Percentiles rank a stretch among this genome's conserved stretches.
These are phyloP conservation scores for Molanna angustata DNA, from an alignment of 2,888 invertebrate species.

Conservation along the genomic window DNA sequence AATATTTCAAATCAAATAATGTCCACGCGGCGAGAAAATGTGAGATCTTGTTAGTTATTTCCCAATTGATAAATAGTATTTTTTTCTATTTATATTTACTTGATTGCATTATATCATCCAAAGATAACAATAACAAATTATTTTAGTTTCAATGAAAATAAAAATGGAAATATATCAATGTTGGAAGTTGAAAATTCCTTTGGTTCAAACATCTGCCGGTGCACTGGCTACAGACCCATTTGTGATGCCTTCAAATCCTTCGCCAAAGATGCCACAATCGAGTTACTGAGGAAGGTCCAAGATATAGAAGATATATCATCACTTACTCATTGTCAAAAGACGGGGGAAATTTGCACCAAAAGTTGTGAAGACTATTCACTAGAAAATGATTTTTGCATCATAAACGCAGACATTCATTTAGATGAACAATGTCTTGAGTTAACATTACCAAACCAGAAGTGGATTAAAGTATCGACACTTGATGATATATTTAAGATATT, in stretches of 20 bases:
- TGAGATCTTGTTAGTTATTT: no score
- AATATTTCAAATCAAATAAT: no score
- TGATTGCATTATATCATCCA: no score
- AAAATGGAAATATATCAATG: no score
- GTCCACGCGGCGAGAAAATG: no score
- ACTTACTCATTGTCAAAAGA: constrained; percentile 35
- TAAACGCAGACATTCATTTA: constrained; percentile 34
- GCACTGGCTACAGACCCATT: constrained; percentile 78
- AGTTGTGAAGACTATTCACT: constrained; percentile 40
- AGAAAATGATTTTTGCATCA: constrained; percentile 40
- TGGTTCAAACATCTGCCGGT: constrained; percentile 75
- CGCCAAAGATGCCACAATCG: constrained; percentile 57
- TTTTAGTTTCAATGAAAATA: no score
- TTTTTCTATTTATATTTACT: not conserved
- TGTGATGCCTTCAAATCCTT: constrained; percentile 77
- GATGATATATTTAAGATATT: constrained; percentile 35
- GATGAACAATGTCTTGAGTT: constrained; percentile 40
- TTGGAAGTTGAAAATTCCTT: constrained; percentile 72
- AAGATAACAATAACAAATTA: no score
- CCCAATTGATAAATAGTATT: not conserved
- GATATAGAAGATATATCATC: constrained; percentile 49
- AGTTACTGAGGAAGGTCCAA: constrained; percentile 49
- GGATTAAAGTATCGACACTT: constrained; percentile 37
- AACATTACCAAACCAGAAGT: constrained; percentile 44
- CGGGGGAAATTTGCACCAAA: constrained; percentile 39